A percentile compares a stretch with the other conserved stretches of the same genome.
These are phyloP conservation scores for Synanthedon tipuliformis DNA, from an alignment of 2,888 invertebrate genomes.

Conservation along the genomic window DNA sequence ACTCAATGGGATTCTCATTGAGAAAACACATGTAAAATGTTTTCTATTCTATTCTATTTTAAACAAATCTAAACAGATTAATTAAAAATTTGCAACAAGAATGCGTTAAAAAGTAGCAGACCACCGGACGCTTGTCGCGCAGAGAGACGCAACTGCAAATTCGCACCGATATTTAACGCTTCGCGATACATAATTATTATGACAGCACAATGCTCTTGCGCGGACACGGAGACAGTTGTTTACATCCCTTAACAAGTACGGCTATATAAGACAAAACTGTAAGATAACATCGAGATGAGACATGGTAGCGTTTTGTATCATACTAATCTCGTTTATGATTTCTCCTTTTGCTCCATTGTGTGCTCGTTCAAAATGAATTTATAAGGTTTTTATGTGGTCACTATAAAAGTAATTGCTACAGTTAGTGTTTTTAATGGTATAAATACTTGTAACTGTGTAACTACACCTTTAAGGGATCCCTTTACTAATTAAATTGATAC, in stretches of 20 bases:
- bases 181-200: slow-evolving; percentile 55
- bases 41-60: neutral
- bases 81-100: neutral
- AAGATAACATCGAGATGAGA: slow-evolving; percentile 31
- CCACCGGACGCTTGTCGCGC: slow-evolving; percentile 10
- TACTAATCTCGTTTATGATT: slow-evolving; percentile 37
- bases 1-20: too few relatives aligned
- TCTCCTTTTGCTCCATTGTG: slow-evolving; percentile 5
- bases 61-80: neutral
- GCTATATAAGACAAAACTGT: slow-evolving; percentile 16
- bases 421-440: slow-evolving; percentile 1
- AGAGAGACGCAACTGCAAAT: slow-evolving; percentile 31
- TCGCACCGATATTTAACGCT: slow-evolving; percentile 45
- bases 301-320: slow-evolving; percentile 26
- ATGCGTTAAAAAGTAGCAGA: neutral
- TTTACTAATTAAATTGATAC: too few relatives aligned
- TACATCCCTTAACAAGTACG: slow-evolving; percentile 26
- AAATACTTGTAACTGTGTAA: slow-evolving; percentile 2
- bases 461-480: slow-evolving; percentile 2
- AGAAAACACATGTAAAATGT: too few relatives aligned
- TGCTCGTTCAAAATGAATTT: neutral
- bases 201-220: slow-evolving; percentile 49
- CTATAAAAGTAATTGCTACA: neutral
- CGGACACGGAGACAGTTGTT: slow-evolving; percentile 33
- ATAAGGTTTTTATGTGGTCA: neutral